A percentile compares a stretch with the other conserved stretches of the same genome.
Conservation (phyloP, 2,888 invertebrate genomes). For the Andrena haemorrhoa region DNA sequence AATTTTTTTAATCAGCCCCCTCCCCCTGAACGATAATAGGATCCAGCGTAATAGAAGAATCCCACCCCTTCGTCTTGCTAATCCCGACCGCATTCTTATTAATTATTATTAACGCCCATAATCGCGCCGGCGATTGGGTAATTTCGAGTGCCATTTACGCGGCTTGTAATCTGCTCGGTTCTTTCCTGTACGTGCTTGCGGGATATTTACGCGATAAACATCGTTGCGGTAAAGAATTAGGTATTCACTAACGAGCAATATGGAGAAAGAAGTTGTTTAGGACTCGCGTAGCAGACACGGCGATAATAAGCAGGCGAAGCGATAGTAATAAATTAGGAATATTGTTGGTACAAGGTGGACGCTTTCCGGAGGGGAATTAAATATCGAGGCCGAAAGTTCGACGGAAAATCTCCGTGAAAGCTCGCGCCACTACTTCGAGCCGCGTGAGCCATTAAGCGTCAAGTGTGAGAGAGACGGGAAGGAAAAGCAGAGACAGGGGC, state of each 20-base stretch:
- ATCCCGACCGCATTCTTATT: conserved; percentile 65
- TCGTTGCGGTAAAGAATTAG: conserved; percentile 19
- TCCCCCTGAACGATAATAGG: conserved; percentile 66
- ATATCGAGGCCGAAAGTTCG: conserved; percentile 13
- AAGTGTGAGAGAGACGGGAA: neutral
- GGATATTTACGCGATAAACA: conserved; percentile 39
- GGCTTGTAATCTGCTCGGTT: conserved; percentile 46
- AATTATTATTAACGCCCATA: conserved; percentile 67
- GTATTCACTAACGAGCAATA: conserved; percentile 9
- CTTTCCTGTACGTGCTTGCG: conserved; percentile 3
- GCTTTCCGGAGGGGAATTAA: conserved; percentile 4
- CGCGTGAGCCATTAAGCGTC: conserved; percentile 47
- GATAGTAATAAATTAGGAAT: neutral
- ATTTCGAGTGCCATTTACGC: conserved; percentile 63
- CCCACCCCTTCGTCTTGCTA: conserved; percentile 64
- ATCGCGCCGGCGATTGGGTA: conserved; percentile 34
- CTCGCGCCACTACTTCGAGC: conserved; percentile 2
- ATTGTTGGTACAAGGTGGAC: neutral
- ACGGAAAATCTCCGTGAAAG: conserved; percentile 28
- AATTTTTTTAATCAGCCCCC: conserved; percentile 73
- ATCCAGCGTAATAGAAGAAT: conserved; percentile 64
- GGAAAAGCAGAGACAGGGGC: neutral
- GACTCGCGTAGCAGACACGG: neutral
- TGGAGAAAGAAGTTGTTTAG: neutral
- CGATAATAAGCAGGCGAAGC: neutral